Evolutionary conservation across 1,140 invertebrate genomes (phyloP).

Genomic region (Chrysomallon squamiferum): DNA sequence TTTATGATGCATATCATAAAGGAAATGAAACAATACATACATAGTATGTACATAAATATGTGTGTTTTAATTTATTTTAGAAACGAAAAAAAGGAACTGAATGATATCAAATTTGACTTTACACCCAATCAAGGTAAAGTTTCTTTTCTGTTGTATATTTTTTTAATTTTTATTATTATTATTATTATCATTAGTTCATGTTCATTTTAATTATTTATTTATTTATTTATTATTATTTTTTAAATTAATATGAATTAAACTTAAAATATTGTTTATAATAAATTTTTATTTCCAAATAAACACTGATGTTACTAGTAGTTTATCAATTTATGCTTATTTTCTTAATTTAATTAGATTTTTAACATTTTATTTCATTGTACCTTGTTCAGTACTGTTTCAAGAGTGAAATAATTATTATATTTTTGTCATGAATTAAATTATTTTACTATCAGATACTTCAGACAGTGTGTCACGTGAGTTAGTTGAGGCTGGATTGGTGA

Average conservation of each 20-base stretch:
- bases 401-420: no score
- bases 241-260: background rate
- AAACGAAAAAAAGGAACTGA: constrained; percentile 89
- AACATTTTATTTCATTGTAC: no score
- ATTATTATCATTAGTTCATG: background rate
- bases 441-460: constrained; percentile 74
- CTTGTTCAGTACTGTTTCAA: no score
- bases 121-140: constrained; percentile 75
- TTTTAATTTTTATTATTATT: background rate
- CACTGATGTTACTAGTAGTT: no score
- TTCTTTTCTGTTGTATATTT: no score
- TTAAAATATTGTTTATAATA: background rate
- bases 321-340: no score
- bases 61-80: constrained; percentile 63
- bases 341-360: no score
- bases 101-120: constrained; percentile 98
- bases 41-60: no score
- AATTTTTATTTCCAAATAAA: constrained; percentile 9
- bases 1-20: no score
- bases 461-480: constrained; percentile 94
- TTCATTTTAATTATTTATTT: background rate
- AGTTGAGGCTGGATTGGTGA: constrained; percentile 91
- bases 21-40: no score
- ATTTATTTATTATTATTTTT: background rate
- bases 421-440: no score